Conservation (phyloP, 2,113 vertebrate genomes). For the Symphodus melops region DNA sequence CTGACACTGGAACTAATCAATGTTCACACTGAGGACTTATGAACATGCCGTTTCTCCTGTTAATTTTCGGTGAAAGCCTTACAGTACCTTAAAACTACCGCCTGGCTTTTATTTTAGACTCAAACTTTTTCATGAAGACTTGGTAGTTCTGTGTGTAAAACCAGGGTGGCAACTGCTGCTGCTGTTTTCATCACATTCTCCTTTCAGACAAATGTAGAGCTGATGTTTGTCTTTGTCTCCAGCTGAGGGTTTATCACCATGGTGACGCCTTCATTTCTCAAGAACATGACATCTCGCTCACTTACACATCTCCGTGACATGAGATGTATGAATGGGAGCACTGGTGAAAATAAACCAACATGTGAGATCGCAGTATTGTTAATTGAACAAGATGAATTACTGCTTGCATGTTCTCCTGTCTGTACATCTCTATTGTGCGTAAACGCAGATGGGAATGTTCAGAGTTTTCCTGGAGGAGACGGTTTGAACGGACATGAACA, state of each 20-base stretch:
- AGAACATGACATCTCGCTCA: no score
- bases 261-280: conserved; percentile 5
- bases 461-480: not conserved
- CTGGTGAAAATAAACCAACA: not conserved
- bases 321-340: not conserved
- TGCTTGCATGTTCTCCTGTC: not conserved
- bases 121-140: not conserved
- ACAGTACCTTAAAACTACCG: not conserved
- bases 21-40: conserved; percentile 27
- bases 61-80: not conserved
- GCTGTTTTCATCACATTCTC: not conserved
- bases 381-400: not conserved
- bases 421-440: not conserved
- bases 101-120: conserved; percentile 12
- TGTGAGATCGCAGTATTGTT: not conserved
- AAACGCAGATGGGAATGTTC: not conserved
- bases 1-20: conserved; percentile 30
- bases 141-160: not conserved
- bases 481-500: no score
- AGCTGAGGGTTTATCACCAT: conserved; percentile 21
- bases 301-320: no score
- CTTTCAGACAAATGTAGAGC: not conserved
- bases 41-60: conserved; percentile 1
- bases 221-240: conserved; percentile 10
- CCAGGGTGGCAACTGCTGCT: not conserved